These are phyloP conservation scores for Tolypeutes matacus DNA, from an alignment of 2,797 vertebrate genomes.

Conservation along the genomic window DNA sequence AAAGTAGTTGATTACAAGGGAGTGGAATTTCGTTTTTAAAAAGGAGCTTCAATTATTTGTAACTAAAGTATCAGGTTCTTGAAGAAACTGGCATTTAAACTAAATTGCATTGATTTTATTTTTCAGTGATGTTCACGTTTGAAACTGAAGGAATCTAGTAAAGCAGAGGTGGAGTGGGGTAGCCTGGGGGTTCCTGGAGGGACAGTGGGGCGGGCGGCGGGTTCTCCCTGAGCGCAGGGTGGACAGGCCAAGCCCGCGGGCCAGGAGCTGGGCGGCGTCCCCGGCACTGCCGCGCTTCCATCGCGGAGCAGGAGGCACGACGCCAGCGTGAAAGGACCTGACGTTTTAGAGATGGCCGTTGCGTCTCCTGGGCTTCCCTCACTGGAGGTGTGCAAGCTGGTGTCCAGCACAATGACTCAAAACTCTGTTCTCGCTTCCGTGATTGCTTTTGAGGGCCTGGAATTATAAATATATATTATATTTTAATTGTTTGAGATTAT, in stretches of 20 bases:
- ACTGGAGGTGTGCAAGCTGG: conserved; percentile 72
- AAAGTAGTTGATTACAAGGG: conserved; percentile 85
- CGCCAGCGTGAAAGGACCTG: conserved; percentile 12
- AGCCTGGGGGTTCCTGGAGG: background rate
- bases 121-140: conserved; percentile 78
- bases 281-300: no score
- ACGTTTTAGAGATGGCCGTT: conserved; percentile 28
- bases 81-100: conserved; percentile 88
- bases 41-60: conserved; percentile 86
- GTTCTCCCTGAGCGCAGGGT: background rate
- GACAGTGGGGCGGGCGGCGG: background rate
- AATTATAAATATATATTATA: conserved; percentile 88
- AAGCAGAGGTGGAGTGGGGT: background rate
- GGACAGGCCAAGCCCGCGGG: conserved; percentile 29
- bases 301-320: background rate
- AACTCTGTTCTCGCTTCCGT: conserved; percentile 81
- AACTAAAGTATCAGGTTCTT: conserved; percentile 84
- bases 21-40: conserved; percentile 86
- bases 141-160: background rate
- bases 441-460: conserved; percentile 84
- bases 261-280: background rate
- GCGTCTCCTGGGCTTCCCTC: conserved; percentile 80
- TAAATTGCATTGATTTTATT: conserved; percentile 84
- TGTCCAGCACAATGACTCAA: conserved; percentile 81
- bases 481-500: conserved; percentile 87